Evolutionary conservation across 2,113 vertebrate genomes (phyloP), one percentile per base, ranked within the genome.

Genomic region (Halcyon malimbica): DNA sequence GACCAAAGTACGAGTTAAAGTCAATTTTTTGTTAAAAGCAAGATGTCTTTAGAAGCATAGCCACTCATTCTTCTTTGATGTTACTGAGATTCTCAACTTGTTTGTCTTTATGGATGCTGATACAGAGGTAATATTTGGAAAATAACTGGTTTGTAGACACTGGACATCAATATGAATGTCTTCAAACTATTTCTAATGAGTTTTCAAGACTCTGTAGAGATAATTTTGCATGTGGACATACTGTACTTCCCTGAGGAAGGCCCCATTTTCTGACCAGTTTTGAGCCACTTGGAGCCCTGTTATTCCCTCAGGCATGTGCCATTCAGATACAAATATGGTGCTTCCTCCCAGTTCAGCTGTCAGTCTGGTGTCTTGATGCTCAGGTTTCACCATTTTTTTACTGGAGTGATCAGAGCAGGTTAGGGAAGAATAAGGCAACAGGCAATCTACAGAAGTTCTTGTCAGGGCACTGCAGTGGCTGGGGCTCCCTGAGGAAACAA

Each of bases 401-500:
- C 5, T 50, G 46, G 29, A 48, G 21, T 24, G 14, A n/a, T 62
- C 25, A 42, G 29, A 68, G 7, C 2, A 20, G 9, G 9, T 28
- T 62, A 48, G n/a, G 17, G 35, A 75, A 59, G 33, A 33, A 31
- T 35, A 68, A 16, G 23, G 18, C 28, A 37, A 56, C 9, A 42
- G 18, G 13, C 4, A 68, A 37, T 11, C 16, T 56, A 6, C 19
- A 57, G 54, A 41, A 83, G 16, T 9, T 17, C 39, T 80, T 48
- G 2, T 29, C 39, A 17, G 25, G 11, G 13, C 1, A 1, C 35
- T 4, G 1, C 1, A 3, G 13, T 6, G 9, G 1, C 28, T 37
- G 23, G 5, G 14, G 4, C 16, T 77, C 21, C 9, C 76, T 54
- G 39, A 64, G 13, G 57, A 68, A 29, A 39, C 3, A n/a, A 14